Conservation (phyloP, 2,113 vertebrate species). For the Drymodes brunneopygia region DNA sequence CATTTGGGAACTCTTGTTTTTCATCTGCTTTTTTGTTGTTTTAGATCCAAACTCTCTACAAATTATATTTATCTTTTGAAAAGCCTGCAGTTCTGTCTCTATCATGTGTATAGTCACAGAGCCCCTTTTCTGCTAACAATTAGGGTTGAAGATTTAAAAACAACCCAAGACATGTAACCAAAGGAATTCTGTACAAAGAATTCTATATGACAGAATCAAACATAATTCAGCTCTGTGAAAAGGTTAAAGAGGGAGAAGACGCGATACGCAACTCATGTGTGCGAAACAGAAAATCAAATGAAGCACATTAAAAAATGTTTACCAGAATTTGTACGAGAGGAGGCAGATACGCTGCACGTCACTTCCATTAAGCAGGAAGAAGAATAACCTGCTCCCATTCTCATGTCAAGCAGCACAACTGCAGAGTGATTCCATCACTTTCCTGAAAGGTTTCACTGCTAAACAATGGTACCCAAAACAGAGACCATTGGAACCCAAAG, state of each 20-base stretch:
- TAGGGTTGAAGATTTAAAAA: background rate
- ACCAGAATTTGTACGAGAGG: background rate
- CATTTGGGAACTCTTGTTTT: background rate
- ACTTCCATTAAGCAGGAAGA: background rate
- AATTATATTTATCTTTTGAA: background rate
- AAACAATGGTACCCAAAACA: background rate
- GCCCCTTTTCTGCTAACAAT: background rate
- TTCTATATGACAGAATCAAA: background rate
- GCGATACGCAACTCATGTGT: rapidly evolving
- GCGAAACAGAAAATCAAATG: background rate
- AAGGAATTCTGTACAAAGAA: background rate
- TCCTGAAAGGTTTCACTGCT: background rate
- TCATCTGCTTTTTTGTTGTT: background rate
- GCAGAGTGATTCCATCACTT: background rate
- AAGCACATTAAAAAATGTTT: background rate
- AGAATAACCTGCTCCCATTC: background rate
- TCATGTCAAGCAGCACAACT: background rate
- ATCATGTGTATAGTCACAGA: background rate
- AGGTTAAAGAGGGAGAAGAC: background rate
- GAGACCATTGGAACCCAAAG: background rate
- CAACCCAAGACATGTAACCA: background rate
- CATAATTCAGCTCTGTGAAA: background rate
- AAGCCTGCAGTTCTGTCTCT: background rate
- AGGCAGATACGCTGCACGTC: background rate
- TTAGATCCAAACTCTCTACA: background rate